Evolutionary conservation across 2,888 invertebrate species (phyloP), one percentile per base, ranked within the genome.

Genomic region (Scaptomyza cyrtandrae): DNA sequence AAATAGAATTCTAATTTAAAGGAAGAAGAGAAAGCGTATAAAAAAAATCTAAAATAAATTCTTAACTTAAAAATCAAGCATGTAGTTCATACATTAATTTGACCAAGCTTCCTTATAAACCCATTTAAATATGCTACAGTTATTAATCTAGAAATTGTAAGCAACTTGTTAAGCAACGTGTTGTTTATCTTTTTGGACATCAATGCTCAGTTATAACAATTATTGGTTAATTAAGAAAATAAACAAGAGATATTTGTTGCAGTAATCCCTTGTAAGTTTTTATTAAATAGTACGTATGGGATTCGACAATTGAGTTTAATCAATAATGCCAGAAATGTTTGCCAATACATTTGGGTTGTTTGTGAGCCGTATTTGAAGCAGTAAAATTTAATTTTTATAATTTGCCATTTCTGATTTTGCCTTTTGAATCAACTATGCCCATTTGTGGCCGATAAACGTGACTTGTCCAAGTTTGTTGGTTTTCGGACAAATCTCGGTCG

Each of bases 391-490:
- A 67, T 67, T 67, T 45, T 43, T 14, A 45, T 50, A 41, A 53
- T 60, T 60, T 57, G n/a, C 29, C n/a, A 16, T 45, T 14, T 53
- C 11, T 14, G 55, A 19, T 10, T 41, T 35, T 11, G 29, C 19
- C 10, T 31, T 16, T 6, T 10, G 11, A 16, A 67, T 62, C 55
- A 64, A 69, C 50, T 59, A 58, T 7, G 48, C n/a, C 44, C 31
- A 50, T 43, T 61, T 84, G 87, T 84, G 87, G 72, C 66, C 75
- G 59, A 78, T 63, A 86, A 84, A 82, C 86, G 86, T 83, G 82
- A 87, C 79, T 85, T 71, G 82, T 58, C 79, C 76, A 81, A 76
- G 64, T 79, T 81, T 68, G 55, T 66, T 67, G 71, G 62, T 66
- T 76, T 72, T 65, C 61, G 43, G 73, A 62, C 37, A 27, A 37